phyloP scores from a whole-genome alignment of 2,113 vertebrate species.

The Acrocephalus arundinaceus region DNA sequence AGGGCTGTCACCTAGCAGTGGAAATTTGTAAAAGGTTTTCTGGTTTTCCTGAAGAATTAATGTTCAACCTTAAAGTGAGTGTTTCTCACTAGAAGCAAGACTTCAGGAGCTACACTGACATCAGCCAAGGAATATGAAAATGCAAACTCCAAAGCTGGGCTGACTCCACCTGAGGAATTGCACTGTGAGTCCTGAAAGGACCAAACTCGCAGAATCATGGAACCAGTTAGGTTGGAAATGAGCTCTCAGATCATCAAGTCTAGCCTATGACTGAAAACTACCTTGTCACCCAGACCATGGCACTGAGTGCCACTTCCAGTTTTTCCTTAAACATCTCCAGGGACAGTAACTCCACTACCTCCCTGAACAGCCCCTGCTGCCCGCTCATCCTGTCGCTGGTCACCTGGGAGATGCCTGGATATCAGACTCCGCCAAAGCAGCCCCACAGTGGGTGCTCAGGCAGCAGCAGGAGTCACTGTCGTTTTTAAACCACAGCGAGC shows the following conservation, averaged over 20 bases:
- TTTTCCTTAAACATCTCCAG: background rate
- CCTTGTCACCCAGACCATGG: background rate
- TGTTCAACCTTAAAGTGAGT: background rate
- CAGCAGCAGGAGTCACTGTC: fast-evolving
- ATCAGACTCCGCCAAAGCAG: background rate
- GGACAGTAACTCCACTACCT: background rate
- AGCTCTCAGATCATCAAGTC: background rate
- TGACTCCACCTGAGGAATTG: background rate
- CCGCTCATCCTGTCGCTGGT: background rate
- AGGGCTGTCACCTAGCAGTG: background rate
- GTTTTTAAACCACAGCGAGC: fast-evolving
- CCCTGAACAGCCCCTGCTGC: background rate
- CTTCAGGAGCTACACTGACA: background rate
- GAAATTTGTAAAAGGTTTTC: background rate
- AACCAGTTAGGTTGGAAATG: background rate
- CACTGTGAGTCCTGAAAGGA: background rate
- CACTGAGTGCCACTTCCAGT: background rate
- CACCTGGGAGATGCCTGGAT: background rate
- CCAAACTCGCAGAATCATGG: background rate
- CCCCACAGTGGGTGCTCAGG: no score
- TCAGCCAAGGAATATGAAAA: background rate
- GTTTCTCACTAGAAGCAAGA: background rate
- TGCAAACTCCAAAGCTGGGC: fast-evolving
- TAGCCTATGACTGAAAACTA: background rate
- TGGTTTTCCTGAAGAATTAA: background rate